Evolutionary conservation across 2,888 invertebrate genomes (phyloP), one percentile per base, ranked within the genome.

Genomic region (Lithosia quadra): DNA sequence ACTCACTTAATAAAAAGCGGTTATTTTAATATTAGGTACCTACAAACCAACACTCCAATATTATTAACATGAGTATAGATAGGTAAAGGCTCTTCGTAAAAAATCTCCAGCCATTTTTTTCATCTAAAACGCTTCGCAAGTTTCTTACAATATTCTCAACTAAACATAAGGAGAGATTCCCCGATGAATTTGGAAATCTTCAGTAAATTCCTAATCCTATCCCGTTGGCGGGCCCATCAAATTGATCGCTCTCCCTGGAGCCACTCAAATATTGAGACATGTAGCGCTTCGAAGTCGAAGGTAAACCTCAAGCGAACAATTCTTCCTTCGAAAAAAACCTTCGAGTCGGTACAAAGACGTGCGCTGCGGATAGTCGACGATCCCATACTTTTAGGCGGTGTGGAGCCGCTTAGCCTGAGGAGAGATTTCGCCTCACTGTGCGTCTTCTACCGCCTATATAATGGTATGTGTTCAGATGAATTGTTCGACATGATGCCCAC

Each of bases 221-320:
- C 63, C 55, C 36, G 59, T 68, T 33, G 53, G 63, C 56, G 68
- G 65, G 24, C 21, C 56, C 61, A 73, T 73, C 70, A 60, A 68
- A 60, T 66, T 62, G 64, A 75, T 73, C 67, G 61, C 36, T 13
- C 24, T 69, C 73, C 68, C 71, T 1, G 9, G 61, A 68, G 71
- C 62, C 71, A 69, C 66, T 74, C 61, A 63, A 69, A 80, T 59
- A 73, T 75, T 66, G 61, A 71, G 67, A 67, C 68, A 55, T 56
- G 63, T 22, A 22, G 56, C 55, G 36, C n/a, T 24, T 21, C 43
- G 34, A n/a, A 33, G 61, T 13, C 22, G 49, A 22, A 18, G 9
- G 5, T n/a, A 33, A 58, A 68, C 24, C 53, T 18, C 8, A n/a
- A 10, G 34, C 15, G 2, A 24, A 22, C 49, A 49, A 15, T 49